Evolutionary conservation across 2,888 invertebrate genomes (phyloP).

Genomic region (Caenorhabditis parvicauda): DNA sequence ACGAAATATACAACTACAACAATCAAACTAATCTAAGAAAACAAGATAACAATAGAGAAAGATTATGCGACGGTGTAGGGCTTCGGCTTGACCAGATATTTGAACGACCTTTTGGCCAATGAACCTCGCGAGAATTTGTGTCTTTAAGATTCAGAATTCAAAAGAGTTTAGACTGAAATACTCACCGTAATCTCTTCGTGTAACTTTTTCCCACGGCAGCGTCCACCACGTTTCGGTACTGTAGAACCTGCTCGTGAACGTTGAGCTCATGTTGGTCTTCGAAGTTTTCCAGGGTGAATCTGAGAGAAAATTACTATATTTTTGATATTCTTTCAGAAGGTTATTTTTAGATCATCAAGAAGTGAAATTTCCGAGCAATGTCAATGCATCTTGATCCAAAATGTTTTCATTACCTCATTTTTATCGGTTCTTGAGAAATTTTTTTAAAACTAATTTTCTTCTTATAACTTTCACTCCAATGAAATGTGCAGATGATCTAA

Average conservation of each 20-base stretch:
- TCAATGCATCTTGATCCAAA: neutral
- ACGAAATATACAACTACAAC: too few relatives aligned
- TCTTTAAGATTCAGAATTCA: constrained; percentile 10
- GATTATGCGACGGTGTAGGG: constrained; percentile 50
- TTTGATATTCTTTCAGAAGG: too few relatives aligned
- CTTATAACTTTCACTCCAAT: too few relatives aligned
- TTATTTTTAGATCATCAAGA: too few relatives aligned
- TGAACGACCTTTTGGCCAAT: constrained; percentile 48
- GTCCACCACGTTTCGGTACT: constrained; percentile 45
- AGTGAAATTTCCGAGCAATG: neutral
- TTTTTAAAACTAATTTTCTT: too few relatives aligned
- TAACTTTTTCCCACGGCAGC: constrained; percentile 38
- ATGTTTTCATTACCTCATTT: neutral
- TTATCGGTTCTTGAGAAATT: too few relatives aligned
- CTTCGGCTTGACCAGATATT: constrained; percentile 53
- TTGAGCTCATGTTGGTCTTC: too few relatives aligned
- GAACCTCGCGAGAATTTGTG: constrained; percentile 60
- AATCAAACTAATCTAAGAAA: too few relatives aligned
- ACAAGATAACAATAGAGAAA: too few relatives aligned
- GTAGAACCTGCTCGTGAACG: constrained; percentile 43
- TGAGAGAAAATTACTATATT: too few relatives aligned
- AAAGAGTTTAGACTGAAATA: neutral
- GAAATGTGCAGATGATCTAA: too few relatives aligned
- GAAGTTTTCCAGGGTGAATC: too few relatives aligned
- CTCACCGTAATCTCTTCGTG: constrained; percentile 32